A percentile compares a stretch with the other conserved stretches of the same genome.
phyloP scores from a whole-genome alignment of 2,888 invertebrate genomes.

The Drosophila ezoana region DNA sequence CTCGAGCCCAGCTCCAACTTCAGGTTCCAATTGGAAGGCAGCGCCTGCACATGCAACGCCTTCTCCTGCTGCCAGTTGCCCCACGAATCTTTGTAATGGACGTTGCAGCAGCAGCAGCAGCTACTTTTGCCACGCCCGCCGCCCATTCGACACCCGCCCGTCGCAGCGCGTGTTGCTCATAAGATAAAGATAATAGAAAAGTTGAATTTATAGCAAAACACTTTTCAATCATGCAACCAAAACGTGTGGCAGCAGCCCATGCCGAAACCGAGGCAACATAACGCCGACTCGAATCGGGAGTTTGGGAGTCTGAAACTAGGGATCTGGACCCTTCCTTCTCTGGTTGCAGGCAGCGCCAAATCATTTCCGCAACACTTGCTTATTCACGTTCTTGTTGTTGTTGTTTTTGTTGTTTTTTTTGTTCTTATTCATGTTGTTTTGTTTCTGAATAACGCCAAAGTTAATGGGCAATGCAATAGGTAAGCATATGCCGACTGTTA shows the following conservation, averaged over 20 bases:
- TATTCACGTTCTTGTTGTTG: slow-evolving; percentile 48
- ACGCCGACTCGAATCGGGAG: background rate
- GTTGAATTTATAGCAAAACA: slow-evolving; percentile 74
- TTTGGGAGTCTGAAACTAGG: slow-evolving; percentile 3
- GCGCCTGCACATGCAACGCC: slow-evolving; percentile 33
- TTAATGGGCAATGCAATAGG: slow-evolving; percentile 32
- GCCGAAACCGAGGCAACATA: background rate
- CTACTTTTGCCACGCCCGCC: slow-evolving; percentile 35
- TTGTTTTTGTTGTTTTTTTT: slow-evolving; percentile 21
- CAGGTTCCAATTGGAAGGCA: slow-evolving; percentile 13
- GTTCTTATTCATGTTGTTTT: slow-evolving; percentile 38
- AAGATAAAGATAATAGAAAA: slow-evolving; percentile 78
- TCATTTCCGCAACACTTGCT: slow-evolving; percentile 79
- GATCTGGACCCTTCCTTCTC: slow-evolving; percentile 42
- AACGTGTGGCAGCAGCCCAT: slow-evolving; percentile 41
- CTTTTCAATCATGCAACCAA: slow-evolving; percentile 76
- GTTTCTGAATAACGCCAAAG: slow-evolving; percentile 48
- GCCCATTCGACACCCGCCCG: slow-evolving; percentile 4
- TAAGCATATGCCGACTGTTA: background rate
- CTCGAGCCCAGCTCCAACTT: background rate
- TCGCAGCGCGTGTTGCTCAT: slow-evolving; percentile 63
- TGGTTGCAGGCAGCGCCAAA: slow-evolving; percentile 57
- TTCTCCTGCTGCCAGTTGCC: slow-evolving; percentile 26
- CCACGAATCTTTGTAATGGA: slow-evolving; percentile 42
- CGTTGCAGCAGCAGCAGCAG: slow-evolving; percentile 43